Percentiles rank a stretch among this genome's conserved stretches.
phyloP scores from a whole-genome alignment of 1,140 invertebrate species.

The Drosophila auraria region DNA sequence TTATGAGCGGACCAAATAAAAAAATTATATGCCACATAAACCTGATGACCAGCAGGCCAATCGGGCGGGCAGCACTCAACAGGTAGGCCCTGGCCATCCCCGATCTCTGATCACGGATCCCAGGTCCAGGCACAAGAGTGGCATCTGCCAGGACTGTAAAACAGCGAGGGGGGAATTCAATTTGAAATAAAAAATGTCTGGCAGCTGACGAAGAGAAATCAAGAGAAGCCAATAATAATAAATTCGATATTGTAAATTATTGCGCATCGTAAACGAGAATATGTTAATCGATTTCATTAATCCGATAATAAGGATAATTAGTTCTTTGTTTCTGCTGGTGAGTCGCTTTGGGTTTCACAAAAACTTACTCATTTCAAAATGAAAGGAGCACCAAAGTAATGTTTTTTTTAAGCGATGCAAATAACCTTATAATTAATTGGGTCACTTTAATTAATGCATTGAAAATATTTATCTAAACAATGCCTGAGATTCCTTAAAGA shows the following conservation, averaged over 20 bases:
- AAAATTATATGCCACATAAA: slow-evolving; percentile 79
- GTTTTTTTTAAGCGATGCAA: not conserved
- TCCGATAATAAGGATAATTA: slow-evolving; percentile 65
- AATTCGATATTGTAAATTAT: slow-evolving; percentile 75
- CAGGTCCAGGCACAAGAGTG: slow-evolving; percentile 13
- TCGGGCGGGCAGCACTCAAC: slow-evolving; percentile 30
- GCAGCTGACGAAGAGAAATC: slow-evolving; percentile 72
- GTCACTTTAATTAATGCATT: not conserved
- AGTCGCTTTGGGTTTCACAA: not conserved
- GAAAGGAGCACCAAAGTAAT: not conserved
- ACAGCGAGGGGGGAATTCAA: slow-evolving; percentile 33
- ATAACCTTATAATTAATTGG: not conserved
- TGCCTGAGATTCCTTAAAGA: not conserved
- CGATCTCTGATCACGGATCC: slow-evolving; percentile 19
- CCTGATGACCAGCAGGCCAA: slow-evolving; percentile 67
- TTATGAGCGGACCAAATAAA: slow-evolving; percentile 71
- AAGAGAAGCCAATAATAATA: slow-evolving; percentile 77
- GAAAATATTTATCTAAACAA: not conserved
- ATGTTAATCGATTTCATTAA: slow-evolving; percentile 81
- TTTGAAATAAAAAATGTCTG: slow-evolving; percentile 52
- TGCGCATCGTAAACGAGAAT: slow-evolving; percentile 72
- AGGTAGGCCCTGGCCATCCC: slow-evolving; percentile 48
- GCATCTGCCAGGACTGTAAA: slow-evolving; percentile 41
- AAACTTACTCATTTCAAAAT: slow-evolving; percentile 12
- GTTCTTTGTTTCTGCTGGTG: slow-evolving; percentile 44